These are phyloP conservation scores for Oscheius onirici DNA, from an alignment of 2,888 invertebrate species.

Conservation along the genomic window DNA sequence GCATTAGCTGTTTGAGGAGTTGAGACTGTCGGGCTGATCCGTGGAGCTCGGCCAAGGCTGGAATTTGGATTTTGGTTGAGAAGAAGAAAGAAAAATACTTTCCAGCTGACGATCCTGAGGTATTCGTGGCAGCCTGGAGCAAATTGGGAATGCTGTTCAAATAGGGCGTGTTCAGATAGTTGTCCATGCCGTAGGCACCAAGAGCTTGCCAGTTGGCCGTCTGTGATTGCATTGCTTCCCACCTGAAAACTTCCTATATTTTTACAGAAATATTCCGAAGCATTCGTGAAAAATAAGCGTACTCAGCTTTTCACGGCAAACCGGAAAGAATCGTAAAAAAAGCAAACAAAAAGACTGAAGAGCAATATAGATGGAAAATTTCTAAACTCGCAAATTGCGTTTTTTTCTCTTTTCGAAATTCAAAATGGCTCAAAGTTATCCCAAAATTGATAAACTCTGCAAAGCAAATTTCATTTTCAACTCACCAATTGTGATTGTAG, in stretches of 20 bases:
- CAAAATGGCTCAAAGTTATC: background rate
- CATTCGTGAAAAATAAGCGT: background rate
- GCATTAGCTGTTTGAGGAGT: background rate
- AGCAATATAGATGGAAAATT: background rate
- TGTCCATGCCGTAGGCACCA: background rate
- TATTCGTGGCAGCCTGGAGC: conserved; percentile 23
- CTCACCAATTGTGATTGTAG: conserved; percentile 18
- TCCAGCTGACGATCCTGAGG: background rate
- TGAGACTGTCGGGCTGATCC: background rate
- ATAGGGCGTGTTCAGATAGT: conserved; percentile 17
- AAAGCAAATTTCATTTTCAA: background rate
- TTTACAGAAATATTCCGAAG: background rate
- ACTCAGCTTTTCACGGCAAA: background rate
- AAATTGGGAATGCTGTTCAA: conserved; percentile 23
- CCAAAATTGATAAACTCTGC: background rate
- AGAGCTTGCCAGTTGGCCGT: conserved; percentile 26
- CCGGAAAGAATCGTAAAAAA: background rate
- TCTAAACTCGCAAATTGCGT: background rate
- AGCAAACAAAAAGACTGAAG: background rate
- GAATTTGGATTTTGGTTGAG: background rate
- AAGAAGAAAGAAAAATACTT: background rate
- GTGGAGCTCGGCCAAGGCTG: conserved; percentile 13
- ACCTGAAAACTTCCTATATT: conserved; percentile 28
- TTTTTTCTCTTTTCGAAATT: background rate
- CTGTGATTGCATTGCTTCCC: conserved; percentile 20